Base-by-base conservation (phyloP, 1,140 invertebrate species). In the Drosophila funebris region DNA sequence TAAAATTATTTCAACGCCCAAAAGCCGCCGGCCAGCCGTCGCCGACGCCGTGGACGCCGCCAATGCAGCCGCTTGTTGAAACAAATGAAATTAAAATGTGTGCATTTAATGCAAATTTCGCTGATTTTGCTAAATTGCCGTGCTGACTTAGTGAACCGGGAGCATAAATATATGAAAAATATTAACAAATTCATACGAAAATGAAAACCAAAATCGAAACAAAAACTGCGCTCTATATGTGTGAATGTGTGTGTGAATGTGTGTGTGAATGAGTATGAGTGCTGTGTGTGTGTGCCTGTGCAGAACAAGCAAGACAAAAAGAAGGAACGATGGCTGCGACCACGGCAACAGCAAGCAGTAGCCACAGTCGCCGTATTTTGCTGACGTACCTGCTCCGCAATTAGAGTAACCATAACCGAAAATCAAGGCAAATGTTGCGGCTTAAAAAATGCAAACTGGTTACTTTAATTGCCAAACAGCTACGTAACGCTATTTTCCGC, bases 401-500 rank as follows among this genome's bases (percentile, higher is more conserved):
- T 71, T 74, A 41, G 76, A 84, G 73, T 76, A 64, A 44, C 64
- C 68, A 69, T 58, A 57, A 70, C 71, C 63, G 62, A 64, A 74
- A 73, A 68, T 67, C 43, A 44, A 70, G 71, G 58, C 61, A 75
- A 60, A 58, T 69, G 44, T 52, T 84, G 76, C 80, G 74, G 41
- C 68, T 62, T 73, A 39, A 74, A 53, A 71, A 78, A 67, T 70
- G 78, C 83, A 78, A 88, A 87, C 76, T 87, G 78, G 78, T 88
- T 85, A 81, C 81, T 70, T 77, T 71, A 69, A 70, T 78, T 74
- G 70, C 62, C 44, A 63, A 56, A 69, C 64, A 57, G 54, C 77
- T 75, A 80, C 62, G 76, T 85, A 81, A 80, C 75, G 73, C 74
- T 78, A 76, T 78, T 88, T 82, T 78, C 63, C 83, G 77, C 70